Conservation (phyloP, 2,888 invertebrate genomes). For the Incurvaria masculella region DNA sequence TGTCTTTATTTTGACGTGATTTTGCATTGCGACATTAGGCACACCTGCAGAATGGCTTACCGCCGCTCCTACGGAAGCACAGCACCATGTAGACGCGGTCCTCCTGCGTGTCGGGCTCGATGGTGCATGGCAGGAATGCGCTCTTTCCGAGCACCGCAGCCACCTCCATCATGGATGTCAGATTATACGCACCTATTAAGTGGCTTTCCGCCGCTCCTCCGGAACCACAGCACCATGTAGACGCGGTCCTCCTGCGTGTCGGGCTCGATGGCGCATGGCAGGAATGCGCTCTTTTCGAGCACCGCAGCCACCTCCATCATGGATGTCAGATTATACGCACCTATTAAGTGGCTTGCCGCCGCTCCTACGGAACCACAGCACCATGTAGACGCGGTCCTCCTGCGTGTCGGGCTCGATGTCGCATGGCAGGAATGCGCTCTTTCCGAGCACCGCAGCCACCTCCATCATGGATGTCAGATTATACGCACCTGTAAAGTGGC, state of each 20-base stretch:
- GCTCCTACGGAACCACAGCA: constrained; percentile 86
- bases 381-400: constrained; percentile 88
- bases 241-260: constrained; percentile 79
- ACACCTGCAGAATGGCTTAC: constrained; percentile 89
- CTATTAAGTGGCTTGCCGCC: constrained; percentile 88
- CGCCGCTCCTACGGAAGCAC: constrained; percentile 85
- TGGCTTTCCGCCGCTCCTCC: constrained; percentile 82
- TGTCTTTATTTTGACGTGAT: background rate
- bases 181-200: constrained; percentile 72
- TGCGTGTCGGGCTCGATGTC: constrained; percentile 81
- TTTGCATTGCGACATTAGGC: constrained; percentile 8
- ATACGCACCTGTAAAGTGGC: constrained; percentile 81
- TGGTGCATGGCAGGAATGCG: constrained; percentile 85
- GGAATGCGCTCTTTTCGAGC: constrained; percentile 75
- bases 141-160: constrained; percentile 82
- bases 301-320: constrained; percentile 74
- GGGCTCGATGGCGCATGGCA: constrained; percentile 89
- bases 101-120: constrained; percentile 76
- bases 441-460: constrained; percentile 81
- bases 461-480: constrained; percentile 34
- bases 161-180: constrained; percentile 52
- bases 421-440: constrained; percentile 82
- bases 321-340: constrained; percentile 46
- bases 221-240: constrained; percentile 91
- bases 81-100: constrained; percentile 91